A percentile compares a stretch with the other conserved stretches of the same genome.
phyloP scores from a whole-genome alignment of 1,140 invertebrate species.

The Apis florea region DNA sequence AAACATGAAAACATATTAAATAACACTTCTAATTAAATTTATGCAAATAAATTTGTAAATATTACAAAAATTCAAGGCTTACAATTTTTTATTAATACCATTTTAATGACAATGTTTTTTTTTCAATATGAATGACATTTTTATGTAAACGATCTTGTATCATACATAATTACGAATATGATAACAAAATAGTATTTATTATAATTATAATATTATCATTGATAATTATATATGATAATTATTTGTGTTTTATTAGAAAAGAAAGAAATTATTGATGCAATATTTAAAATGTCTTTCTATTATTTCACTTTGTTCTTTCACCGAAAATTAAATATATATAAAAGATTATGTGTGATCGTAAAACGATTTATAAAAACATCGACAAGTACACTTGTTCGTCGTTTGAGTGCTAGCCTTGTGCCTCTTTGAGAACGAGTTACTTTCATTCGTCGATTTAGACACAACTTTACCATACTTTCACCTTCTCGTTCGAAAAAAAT shows the following conservation, averaged over 20 bases:
- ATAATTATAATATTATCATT: background rate
- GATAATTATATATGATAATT: too few relatives aligned
- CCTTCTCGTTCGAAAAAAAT: background rate
- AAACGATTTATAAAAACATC: background rate
- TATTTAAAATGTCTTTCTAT: background rate
- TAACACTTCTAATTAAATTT: background rate
- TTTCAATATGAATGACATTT: background rate
- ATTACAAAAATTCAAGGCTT: background rate
- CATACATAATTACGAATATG: background rate
- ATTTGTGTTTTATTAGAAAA: too few relatives aligned
- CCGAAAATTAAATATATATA: too few relatives aligned
- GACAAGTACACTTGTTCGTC: background rate
- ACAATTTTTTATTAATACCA: background rate
- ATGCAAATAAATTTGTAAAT: background rate
- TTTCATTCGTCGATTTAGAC: slow-evolving; percentile 4
- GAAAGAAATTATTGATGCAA: background rate
- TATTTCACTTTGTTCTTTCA: too few relatives aligned
- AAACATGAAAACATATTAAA: background rate
- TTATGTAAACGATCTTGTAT: background rate
- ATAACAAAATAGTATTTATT: background rate
- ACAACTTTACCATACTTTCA: slow-evolving; percentile 23
- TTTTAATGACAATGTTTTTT: background rate
- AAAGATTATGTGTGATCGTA: too few relatives aligned
- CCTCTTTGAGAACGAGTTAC: slow-evolving; percentile 15
- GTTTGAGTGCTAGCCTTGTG: background rate